Evolutionary conservation across 1,140 invertebrate genomes (phyloP).

Genomic region (Apolygus lucorum): DNA sequence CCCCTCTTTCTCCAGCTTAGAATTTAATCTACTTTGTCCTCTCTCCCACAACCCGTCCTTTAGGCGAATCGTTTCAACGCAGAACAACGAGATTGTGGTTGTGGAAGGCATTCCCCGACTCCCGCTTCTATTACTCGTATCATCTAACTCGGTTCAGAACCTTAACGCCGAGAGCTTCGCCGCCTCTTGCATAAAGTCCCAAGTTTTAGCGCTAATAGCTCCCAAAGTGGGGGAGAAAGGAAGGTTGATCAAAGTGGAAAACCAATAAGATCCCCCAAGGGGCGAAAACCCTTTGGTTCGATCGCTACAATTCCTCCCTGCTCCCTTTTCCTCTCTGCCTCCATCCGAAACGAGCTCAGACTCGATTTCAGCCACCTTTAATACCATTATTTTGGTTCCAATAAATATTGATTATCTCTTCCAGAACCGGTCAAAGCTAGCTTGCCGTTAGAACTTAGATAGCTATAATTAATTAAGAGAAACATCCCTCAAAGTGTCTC

Average conservation of each 20-base stretch:
- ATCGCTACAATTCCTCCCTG: not conserved
- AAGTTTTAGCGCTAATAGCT: constrained; percentile 1
- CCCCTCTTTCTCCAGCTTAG: not conserved
- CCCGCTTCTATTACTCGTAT: not conserved
- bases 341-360: not conserved
- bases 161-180: too few species aligned
- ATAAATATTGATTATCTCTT: too few species aligned
- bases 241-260: not conserved
- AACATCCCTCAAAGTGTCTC: too few species aligned
- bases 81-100: not conserved
- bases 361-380: not conserved
- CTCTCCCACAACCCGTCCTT: not conserved
- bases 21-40: not conserved
- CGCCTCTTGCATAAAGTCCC: not conserved
- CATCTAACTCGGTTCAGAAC: not conserved
- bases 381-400: not conserved
- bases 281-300: not conserved
- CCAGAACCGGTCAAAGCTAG: too few species aligned
- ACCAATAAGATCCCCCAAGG: not conserved
- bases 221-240: not conserved
- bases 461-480: too few species aligned
- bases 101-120: not conserved
- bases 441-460: too few species aligned
- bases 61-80: not conserved
- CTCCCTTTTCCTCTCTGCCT: not conserved